A percentile compares a stretch with the other conserved stretches of the same genome.
Evolutionary conservation across 2,113 vertebrate species (phyloP).

Genomic region (Petrocephalus zakoni): DNA sequence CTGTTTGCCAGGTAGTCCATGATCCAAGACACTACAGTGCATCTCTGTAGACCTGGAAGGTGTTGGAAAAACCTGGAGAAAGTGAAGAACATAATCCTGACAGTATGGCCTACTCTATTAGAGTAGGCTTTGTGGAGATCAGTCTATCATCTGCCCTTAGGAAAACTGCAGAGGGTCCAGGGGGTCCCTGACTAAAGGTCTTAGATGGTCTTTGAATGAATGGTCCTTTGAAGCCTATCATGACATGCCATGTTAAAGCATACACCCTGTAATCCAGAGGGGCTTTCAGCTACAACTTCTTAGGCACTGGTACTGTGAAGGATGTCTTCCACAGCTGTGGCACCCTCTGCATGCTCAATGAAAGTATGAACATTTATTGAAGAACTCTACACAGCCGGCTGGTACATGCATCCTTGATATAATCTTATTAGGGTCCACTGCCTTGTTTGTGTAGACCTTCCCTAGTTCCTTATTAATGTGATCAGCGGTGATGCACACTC

Average conservation of each 20-base stretch:
- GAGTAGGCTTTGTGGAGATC: not conserved
- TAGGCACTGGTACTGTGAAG: not conserved
- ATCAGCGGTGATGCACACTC: not conserved
- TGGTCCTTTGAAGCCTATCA: not conserved
- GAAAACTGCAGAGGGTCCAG: not conserved
- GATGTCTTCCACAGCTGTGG: not conserved
- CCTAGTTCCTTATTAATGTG: not conserved
- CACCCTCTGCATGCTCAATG: not conserved
- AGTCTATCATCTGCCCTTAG: not conserved
- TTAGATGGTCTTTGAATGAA: not conserved
- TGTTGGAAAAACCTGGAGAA: too few species aligned
- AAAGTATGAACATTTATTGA: not conserved
- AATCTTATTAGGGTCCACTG: not conserved
- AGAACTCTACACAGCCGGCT: not conserved
- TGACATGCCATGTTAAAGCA: not conserved
- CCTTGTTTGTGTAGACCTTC: not conserved
- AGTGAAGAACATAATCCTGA: not conserved
- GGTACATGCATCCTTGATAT: not conserved
- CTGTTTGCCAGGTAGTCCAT: too few species aligned
- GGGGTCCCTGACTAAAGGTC: not conserved
- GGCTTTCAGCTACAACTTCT: not conserved
- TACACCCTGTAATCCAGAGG: too few species aligned
- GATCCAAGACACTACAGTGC: not conserved
- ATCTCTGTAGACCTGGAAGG: not conserved
- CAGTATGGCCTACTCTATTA: not conserved